Evolutionary conservation across 1,140 invertebrate genomes (phyloP), one percentile per base, ranked within the genome.

Genomic region (Sycophaga agraensis): DNA sequence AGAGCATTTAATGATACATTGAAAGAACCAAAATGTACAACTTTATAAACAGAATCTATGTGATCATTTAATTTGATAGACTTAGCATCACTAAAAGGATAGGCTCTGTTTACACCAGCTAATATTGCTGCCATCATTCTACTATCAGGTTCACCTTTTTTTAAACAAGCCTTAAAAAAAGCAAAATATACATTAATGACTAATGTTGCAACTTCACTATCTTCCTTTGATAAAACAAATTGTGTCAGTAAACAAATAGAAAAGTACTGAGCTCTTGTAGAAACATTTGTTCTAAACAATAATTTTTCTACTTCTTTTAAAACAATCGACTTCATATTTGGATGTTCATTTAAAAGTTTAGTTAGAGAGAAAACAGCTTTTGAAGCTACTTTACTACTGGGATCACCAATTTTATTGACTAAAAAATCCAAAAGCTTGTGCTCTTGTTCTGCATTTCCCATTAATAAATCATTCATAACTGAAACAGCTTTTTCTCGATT

Each of bases 401-500:
- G 95, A 82, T 99, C 96, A 39, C 97, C 97, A 14, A 99, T 82
- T 82, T 99, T 99, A 72, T 99, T 99, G 0, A 98, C 89, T 22
- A 99, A 77, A 69, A 89, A 85, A 0, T 85, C 83, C 3, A 99
- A 74, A 22, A 98, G 74, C 72, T 89, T 86, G 84, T 94, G 82
- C 78, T 98, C 96, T 77, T 94, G 90, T 76, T 98, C 96, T 0
- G 93, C 86, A 74, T 94, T 92, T 51, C 85, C 86, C 51, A 86
- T 85, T 12, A 99, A 76, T 8, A 99, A 74, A 66, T 92, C 89
- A 39, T 87, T 88, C 76, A 97, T 87, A 0, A 87, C 82, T 67
- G 85, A 83, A 65, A 97, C 86, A 1, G 90, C 89, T 73, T 92
- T 91, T 70, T 91, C 89, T 73, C 93, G 92, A 68, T 92, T 91